Conservation (phyloP, 1,140 invertebrate species). For the Holcopasites calliopsidis region DNA sequence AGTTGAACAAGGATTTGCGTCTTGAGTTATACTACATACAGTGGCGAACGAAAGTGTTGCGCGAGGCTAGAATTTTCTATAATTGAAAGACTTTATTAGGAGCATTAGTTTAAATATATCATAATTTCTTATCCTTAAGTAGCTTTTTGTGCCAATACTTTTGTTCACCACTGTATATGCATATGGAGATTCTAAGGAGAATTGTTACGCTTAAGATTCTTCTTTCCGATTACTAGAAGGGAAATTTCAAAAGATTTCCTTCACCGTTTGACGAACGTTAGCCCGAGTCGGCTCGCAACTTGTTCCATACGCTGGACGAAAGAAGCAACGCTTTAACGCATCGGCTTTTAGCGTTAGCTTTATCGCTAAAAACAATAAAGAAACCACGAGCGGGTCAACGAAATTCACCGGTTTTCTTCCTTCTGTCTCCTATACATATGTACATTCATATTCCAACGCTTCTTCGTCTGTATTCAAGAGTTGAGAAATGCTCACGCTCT, state of each 20-base stretch:
- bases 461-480: too few relatives aligned
- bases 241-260: neutral
- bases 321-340: neutral
- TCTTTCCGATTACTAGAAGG: neutral
- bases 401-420: neutral
- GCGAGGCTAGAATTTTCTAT: too few relatives aligned
- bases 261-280: neutral
- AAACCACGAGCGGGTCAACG: slow-evolving; percentile 12
- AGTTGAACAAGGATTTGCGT: neutral
- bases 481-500: neutral
- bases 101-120: too few relatives aligned
- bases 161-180: too few relatives aligned
- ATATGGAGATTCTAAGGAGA: too few relatives aligned
- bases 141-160: too few relatives aligned
- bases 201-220: too few relatives aligned
- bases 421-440: too few relatives aligned
- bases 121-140: too few relatives aligned
- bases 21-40: neutral
- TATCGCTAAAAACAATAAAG: slow-evolving; percentile 6
- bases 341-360: neutral
- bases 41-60: neutral
- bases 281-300: neutral
- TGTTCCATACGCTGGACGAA: neutral
- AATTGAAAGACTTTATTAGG: too few relatives aligned
- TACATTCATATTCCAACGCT: too few relatives aligned